Evolutionary conservation across 1,140 invertebrate genomes (phyloP).

Genomic region (Araneus ventricosus): DNA sequence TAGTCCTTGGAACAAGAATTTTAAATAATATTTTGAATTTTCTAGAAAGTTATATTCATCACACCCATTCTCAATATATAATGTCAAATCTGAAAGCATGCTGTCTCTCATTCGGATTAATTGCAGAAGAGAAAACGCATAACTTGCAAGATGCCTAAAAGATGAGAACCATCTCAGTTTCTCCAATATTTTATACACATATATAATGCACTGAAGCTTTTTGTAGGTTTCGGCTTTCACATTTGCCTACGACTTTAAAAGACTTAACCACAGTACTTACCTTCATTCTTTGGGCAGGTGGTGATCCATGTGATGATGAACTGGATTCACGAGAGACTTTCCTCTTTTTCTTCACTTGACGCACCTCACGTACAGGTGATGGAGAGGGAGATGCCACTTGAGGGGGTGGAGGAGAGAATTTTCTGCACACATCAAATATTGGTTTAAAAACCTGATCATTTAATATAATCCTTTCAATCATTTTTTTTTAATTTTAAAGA

Average conservation of each 20-base stretch:
- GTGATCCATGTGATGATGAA: conserved; percentile 63
- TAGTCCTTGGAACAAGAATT: too few relatives aligned
- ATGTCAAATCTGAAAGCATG: too few relatives aligned
- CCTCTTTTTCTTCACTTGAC: conserved; percentile 68
- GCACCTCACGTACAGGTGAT: conserved; percentile 66
- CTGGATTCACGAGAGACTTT: conserved; percentile 52
- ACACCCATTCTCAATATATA: too few relatives aligned
- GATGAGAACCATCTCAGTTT: too few relatives aligned
- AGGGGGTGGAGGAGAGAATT: background rate
- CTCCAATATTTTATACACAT: too few relatives aligned
- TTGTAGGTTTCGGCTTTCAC: too few relatives aligned
- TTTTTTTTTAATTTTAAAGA: background rate
- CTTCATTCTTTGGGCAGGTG: conserved; percentile 61
- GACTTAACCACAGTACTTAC: background rate
- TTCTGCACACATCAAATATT: conserved; percentile 27
- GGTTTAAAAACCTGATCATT: background rate
- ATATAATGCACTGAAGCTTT: too few relatives aligned
- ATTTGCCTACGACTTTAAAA: background rate
- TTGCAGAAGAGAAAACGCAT: too few relatives aligned
- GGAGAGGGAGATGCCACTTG: conserved; percentile 33
- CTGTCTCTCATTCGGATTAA: too few relatives aligned
- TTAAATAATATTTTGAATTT: too few relatives aligned
- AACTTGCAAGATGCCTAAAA: too few relatives aligned
- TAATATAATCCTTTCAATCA: background rate
- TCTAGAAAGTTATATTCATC: too few relatives aligned